Base-by-base conservation (phyloP, 2,797 vertebrate genomes). In the Anabacerthia variegaticeps region DNA sequence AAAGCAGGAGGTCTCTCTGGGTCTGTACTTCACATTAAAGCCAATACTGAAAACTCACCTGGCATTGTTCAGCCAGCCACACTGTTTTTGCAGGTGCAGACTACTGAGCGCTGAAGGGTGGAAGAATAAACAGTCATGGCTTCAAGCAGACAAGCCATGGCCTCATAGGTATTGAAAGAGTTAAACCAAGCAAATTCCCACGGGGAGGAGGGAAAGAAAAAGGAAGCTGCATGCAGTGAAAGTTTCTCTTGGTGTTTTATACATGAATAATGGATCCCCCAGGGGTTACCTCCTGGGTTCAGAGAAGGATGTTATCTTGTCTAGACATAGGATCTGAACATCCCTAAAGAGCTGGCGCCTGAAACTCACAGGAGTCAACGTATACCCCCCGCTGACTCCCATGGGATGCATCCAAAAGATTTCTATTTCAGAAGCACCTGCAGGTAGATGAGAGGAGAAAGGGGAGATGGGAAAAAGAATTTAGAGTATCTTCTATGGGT, bases 291-390 rank as follows among this genome's bases (percentile, higher is more conserved):
- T 95, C 39, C 94, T 69, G 92, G 95, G 92, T 79, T 90, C 68
- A 88, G 83, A 90, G 86, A 90, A 62, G 96, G 94, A 88, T 96
- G 88, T 96, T 97, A 96, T 97, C 96, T 97, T 14, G 96, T 97
- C 96, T 97, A 96, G 95, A 97, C 96, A 34, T 73, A 94, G 0
- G 9, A 96, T 88, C 92, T 95, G 93, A 94, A 94, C 95, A 96
- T 95, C 94, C 95, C 96, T 58, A 55, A 94, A 94, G 94, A 92
- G 44, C 85, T 95, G 96, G 94, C 94, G 73, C 95, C 95, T 95
- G 82, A 93, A 84, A 86, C 94, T 86, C 88, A 88, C 74, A 94
- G 73, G 76, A 96, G 89, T 93, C 79, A 85, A 75, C 2, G 2
- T 81, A 94, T 89, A 55, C 80, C 93, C 85, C 39, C 46, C 3